phyloP scores from a whole-genome alignment of 2,888 invertebrate genomes.

The Anorthoa munda region DNA sequence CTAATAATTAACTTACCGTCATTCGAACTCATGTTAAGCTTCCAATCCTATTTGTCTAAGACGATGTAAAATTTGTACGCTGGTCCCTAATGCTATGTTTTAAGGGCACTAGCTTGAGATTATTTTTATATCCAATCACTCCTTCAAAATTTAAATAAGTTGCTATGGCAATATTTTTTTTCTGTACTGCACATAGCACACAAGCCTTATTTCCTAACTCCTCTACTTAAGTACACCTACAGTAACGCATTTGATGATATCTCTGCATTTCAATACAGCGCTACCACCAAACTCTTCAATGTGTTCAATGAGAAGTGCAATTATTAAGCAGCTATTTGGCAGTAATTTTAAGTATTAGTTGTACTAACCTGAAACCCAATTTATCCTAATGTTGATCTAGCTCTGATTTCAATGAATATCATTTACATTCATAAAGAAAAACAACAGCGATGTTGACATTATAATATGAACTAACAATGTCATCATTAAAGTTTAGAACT shows the following conservation, averaged over 20 bases:
- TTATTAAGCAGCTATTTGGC: conserved; percentile 59
- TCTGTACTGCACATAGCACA: conserved; percentile 43
- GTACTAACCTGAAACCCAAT: conserved; percentile 18
- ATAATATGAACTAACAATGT: not conserved
- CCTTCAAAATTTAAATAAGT: conserved; percentile 26
- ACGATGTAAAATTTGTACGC: conserved; percentile 11
- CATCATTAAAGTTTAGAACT: not conserved
- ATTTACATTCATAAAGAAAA: not conserved
- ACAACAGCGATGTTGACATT: conserved; percentile 4
- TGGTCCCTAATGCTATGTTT: conserved; percentile 18
- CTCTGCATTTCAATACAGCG: conserved; percentile 44
- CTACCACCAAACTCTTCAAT: conserved; percentile 55
- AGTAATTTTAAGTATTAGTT: conserved; percentile 56
- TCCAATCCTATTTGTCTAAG: conserved; percentile 42
- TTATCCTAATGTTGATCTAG: not conserved
- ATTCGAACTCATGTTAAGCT: conserved; percentile 29
- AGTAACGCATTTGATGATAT: conserved; percentile 40
- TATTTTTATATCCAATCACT: conserved; percentile 18
- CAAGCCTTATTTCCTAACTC: not conserved
- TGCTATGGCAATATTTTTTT: conserved; percentile 41
- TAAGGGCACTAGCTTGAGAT: conserved; percentile 14
- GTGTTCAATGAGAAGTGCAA: conserved; percentile 58
- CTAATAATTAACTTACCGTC: not conserved
- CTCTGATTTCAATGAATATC: not conserved
- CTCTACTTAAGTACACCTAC: not conserved